Evolutionary conservation across 2,888 invertebrate genomes (phyloP).

Genomic region (Lobophora halterata): DNA sequence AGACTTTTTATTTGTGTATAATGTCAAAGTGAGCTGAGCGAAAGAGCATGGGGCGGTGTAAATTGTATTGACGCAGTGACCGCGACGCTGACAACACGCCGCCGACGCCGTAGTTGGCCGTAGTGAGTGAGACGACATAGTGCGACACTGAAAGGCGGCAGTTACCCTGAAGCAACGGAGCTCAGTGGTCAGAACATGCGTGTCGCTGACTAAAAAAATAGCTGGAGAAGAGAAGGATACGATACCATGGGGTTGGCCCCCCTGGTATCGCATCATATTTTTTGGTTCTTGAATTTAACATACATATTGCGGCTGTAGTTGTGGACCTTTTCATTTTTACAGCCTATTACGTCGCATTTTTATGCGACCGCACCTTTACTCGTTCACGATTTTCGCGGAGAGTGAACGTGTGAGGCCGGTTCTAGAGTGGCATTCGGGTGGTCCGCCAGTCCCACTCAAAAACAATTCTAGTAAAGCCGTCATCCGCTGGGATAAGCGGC

Average conservation of each 20-base stretch:
- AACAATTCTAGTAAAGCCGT: slow-evolving; percentile 71
- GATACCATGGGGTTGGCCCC: no score
- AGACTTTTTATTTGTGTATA: slow-evolving; percentile 65
- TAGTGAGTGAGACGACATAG: slow-evolving; percentile 18
- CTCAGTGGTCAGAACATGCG: slow-evolving; percentile 4
- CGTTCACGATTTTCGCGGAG: slow-evolving; percentile 6
- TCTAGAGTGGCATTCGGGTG: slow-evolving; percentile 45
- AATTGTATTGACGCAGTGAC: slow-evolving; percentile 68
- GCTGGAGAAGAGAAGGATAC: no score
- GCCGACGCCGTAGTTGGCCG: no score
- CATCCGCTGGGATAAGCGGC: slow-evolving; percentile 72
- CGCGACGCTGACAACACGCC: slow-evolving; percentile 44
- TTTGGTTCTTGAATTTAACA: no score
- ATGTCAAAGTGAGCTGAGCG: slow-evolving; percentile 62
- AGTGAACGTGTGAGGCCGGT: slow-evolving; percentile 25
- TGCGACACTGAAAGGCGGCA: slow-evolving; percentile 4
- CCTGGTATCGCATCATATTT: no score
- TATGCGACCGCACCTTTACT: slow-evolving; percentile 4
- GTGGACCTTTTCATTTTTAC: no score
- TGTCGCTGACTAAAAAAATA: neutral
- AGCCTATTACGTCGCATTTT: slow-evolving; percentile 3
- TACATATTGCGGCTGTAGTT: no score
- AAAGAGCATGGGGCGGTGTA: slow-evolving; percentile 49
- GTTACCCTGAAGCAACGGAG: no score
- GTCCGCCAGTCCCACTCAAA: slow-evolving; percentile 63